phyloP scores from a whole-genome alignment of 1,140 invertebrate genomes.

The Lasioglossum albipes region DNA sequence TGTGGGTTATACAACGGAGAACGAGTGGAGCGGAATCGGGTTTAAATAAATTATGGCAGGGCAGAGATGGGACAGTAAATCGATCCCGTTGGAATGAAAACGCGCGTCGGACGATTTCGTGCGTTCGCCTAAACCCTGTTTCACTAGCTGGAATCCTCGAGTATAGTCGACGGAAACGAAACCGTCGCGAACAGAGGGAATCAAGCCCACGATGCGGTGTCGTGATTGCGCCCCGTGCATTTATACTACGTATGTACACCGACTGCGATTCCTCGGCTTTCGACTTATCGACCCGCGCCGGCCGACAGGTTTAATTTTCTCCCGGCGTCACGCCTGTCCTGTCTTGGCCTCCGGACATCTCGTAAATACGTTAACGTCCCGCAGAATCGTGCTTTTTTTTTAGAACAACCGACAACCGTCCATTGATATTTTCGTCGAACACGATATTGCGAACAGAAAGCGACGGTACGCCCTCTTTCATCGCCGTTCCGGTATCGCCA shows the following conservation, averaged over 20 bases:
- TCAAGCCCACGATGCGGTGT: not conserved
- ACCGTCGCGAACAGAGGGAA: not conserved
- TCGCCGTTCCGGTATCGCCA: too few species aligned
- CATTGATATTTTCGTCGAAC: conserved; percentile 10
- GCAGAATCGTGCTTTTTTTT: not conserved
- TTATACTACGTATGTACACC: too few species aligned
- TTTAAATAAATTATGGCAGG: conserved; percentile 33
- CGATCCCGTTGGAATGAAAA: conserved; percentile 4
- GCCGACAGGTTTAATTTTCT: conserved; percentile 29
- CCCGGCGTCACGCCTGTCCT: conserved; percentile 16
- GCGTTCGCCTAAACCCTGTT: not conserved
- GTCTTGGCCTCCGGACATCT: conserved; percentile 21
- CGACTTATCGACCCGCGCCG: conserved; percentile 32
- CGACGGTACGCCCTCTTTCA: too few species aligned
- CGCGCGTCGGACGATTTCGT: not conserved
- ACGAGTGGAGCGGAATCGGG: not conserved
- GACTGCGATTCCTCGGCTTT: not conserved
- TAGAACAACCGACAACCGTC: not conserved
- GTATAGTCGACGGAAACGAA: too few species aligned
- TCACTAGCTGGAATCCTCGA: not conserved
- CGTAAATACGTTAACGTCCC: conserved; percentile 23
- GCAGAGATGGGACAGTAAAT: conserved; percentile 19
- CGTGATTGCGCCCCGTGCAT: conserved; percentile 27
- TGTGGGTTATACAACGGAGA: conserved; percentile 1
- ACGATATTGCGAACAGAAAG: too few species aligned